Percentiles rank a stretch among this genome's conserved stretches.
Evolutionary conservation across 2,888 invertebrate genomes (phyloP).

Genomic region (Sinelater perroti): DNA sequence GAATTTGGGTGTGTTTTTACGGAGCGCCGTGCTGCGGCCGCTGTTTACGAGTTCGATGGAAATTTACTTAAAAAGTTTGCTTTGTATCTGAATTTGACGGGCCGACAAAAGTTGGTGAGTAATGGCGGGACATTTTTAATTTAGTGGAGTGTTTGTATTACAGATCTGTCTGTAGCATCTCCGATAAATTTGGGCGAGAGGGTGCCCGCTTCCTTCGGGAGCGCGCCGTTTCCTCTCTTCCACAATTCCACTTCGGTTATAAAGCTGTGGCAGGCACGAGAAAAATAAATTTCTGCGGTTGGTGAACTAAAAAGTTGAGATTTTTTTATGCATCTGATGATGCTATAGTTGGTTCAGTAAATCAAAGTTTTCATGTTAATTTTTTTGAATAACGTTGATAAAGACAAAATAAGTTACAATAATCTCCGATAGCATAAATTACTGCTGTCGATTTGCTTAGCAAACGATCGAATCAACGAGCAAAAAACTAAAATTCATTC

Average conservation of each 20-base stretch:
- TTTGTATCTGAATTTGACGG: conserved; percentile 35
- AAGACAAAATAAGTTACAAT: too few relatives aligned
- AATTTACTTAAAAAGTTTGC: conserved; percentile 34
- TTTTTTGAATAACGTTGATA: too few relatives aligned
- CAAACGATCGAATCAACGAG: too few relatives aligned
- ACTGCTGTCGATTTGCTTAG: too few relatives aligned
- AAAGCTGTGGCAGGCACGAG: too few relatives aligned
- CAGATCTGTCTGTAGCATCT: conserved; percentile 11
- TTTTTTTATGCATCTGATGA: too few relatives aligned
- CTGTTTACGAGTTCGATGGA: conserved; percentile 20
- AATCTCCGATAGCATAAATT: too few relatives aligned
- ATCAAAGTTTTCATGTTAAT: too few relatives aligned
- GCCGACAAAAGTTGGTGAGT: conserved; percentile 23
- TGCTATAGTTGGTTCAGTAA: too few relatives aligned
- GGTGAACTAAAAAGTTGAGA: too few relatives aligned
- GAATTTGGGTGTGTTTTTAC: conserved; percentile 28
- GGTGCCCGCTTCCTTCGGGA: background rate
- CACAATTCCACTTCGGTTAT: background rate
- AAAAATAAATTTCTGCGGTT: too few relatives aligned
- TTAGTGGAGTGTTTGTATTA: conserved; percentile 20
- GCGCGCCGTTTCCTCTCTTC: background rate
- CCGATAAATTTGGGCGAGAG: background rate
- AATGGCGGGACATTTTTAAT: conserved; percentile 24
- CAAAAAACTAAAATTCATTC: too few relatives aligned
- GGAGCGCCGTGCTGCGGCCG: conserved; percentile 1